Evolutionary conservation across 35 echinoderm and acorn worm genomes (phyloP).

Genomic region (Ophiothrix spiculata): DNA sequence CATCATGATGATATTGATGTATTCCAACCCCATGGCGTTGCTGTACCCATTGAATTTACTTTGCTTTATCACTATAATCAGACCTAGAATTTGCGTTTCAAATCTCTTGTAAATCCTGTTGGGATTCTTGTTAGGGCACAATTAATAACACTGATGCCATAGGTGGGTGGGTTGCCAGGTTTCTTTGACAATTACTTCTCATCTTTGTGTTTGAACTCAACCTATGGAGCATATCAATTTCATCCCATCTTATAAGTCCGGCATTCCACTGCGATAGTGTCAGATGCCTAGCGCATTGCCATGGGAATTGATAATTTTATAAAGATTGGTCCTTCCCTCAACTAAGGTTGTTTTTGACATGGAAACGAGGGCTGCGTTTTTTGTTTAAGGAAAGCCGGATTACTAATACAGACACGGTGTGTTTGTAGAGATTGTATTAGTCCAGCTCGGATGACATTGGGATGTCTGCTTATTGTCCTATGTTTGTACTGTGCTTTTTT

Average conservation of each 20-base stretch:
- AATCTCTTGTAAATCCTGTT: too few relatives aligned
- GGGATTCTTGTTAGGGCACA: too few relatives aligned
- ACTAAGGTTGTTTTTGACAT: background rate
- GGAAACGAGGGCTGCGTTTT: background rate
- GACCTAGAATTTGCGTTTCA: background rate
- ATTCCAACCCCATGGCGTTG: too few relatives aligned
- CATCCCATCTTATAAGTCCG: background rate
- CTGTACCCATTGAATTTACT: too few relatives aligned
- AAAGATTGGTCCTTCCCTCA: background rate
- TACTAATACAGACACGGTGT: background rate
- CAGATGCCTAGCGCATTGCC: background rate
- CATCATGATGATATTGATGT: too few relatives aligned
- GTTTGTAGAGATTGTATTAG: background rate
- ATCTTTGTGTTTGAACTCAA: too few relatives aligned
- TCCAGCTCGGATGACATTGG: background rate
- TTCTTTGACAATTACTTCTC: too few relatives aligned
- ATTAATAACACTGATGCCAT: too few relatives aligned
- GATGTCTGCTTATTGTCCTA: background rate
- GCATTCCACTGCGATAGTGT: conserved; percentile 5
- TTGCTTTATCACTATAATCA: background rate
- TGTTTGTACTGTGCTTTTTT: too few relatives aligned
- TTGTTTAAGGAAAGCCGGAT: background rate
- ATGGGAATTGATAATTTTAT: conserved; percentile 10
- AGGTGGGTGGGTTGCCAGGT: too few relatives aligned
- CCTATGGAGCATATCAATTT: background rate